Percentiles rank a stretch among this genome's conserved stretches.
phyloP scores from a whole-genome alignment of 2,888 invertebrate genomes.

The Tetranychus piercei region DNA sequence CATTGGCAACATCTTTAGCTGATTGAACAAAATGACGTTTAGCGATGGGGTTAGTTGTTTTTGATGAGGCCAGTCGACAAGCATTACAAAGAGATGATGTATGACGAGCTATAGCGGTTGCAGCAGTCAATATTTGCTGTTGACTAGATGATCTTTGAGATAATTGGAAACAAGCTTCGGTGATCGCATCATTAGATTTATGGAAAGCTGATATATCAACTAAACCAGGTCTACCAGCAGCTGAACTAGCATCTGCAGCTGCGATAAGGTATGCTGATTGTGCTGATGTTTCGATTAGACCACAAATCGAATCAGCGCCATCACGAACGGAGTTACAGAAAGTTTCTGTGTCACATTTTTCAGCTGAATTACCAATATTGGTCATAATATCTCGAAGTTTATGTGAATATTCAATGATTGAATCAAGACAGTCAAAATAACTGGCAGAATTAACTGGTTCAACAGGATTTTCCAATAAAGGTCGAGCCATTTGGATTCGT shows the following conservation, averaged over 20 bases:
- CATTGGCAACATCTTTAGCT: conserved; percentile 90
- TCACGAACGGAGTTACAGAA: conserved; percentile 64
- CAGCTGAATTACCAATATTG: conserved; percentile 78
- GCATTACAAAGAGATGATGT: conserved; percentile 80
- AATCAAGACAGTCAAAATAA: conserved; percentile 82
- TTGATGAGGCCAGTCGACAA: conserved; percentile 75
- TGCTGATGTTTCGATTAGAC: conserved; percentile 74
- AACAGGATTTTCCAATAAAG: conserved; percentile 60
- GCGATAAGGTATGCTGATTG: conserved; percentile 85
- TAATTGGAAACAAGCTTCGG: conserved; percentile 63
- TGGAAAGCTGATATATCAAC: conserved; percentile 73
- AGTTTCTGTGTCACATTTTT: conserved; percentile 61
- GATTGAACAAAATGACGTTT: conserved; percentile 92
- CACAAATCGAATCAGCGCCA: conserved; percentile 71
- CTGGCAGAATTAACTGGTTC: conserved; percentile 71
- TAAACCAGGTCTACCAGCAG: conserved; percentile 66
- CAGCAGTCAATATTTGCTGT: conserved; percentile 67
- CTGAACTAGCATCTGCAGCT: conserved; percentile 71
- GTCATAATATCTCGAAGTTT: conserved; percentile 55
- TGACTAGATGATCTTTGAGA: conserved; percentile 52
- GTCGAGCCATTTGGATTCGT: conserved; percentile 65
- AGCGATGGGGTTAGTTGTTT: conserved; percentile 70
- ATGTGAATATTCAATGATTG: conserved; percentile 63
- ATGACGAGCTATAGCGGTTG: conserved; percentile 85
- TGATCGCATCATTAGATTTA: conserved; percentile 72